These are phyloP conservation scores for Clarias platycephalus DNA, from an alignment of 2,797 vertebrate genomes.

Conservation along the genomic window DNA sequence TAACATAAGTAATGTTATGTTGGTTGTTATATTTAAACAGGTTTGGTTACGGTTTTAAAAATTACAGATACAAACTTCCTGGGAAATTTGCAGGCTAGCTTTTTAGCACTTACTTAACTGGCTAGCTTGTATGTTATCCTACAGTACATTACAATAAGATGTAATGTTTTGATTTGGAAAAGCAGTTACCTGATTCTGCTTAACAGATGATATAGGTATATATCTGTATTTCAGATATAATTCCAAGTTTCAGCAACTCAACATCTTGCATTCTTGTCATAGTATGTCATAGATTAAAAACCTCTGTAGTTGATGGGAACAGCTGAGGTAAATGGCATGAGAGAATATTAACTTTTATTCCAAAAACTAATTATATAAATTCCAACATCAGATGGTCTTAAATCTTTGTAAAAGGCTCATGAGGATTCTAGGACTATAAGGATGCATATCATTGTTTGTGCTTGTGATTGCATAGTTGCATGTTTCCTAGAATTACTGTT, in stretches of 20 bases:
- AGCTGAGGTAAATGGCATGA: neutral
- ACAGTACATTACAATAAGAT: neutral
- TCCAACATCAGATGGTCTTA: too few species aligned
- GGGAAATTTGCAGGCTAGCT: too few species aligned
- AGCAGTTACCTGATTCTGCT: neutral
- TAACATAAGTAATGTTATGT: neutral
- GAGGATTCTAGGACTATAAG: neutral
- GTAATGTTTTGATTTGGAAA: neutral
- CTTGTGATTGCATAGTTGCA: neutral
- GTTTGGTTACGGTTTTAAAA: neutral
- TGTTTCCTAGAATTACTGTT: neutral
- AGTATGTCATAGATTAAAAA: neutral
- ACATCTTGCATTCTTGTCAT: neutral
- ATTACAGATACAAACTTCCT: neutral
- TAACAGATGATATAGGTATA: neutral
- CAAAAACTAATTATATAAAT: neutral
- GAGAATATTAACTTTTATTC: neutral
- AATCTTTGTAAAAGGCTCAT: slow-evolving; percentile 5
- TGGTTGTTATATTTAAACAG: neutral
- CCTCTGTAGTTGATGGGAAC: neutral
- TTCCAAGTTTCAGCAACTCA: too few species aligned
- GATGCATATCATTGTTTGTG: neutral
- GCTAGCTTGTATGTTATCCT: neutral
- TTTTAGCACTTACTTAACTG: neutral
- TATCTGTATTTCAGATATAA: too few species aligned